Conservation (phyloP, 2,113 vertebrate genomes). For the Montifringilla adamsi region DNA sequence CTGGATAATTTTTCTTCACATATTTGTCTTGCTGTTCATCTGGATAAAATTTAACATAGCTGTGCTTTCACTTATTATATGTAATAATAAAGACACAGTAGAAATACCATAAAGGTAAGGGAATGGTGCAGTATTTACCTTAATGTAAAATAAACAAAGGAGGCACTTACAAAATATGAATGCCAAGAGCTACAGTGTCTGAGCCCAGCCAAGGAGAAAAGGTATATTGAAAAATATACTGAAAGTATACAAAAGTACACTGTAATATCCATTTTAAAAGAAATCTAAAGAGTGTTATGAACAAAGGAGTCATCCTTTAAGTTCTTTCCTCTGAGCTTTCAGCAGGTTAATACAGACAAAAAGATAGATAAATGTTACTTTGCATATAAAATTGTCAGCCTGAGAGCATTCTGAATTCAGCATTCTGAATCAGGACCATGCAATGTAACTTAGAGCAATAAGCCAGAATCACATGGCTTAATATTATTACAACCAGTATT, state of each 20-base stretch:
- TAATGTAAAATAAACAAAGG: constrained; percentile 42
- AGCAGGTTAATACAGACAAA: neutral
- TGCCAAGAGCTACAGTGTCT: constrained; percentile 26
- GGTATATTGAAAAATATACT: neutral
- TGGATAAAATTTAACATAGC: constrained; percentile 7
- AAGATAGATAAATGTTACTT: neutral
- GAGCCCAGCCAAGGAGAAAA: neutral
- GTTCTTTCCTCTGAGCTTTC: neutral
- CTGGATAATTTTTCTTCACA: neutral
- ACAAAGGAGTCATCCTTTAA: neutral
- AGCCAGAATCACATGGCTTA: neutral
- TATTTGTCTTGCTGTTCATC: neutral
- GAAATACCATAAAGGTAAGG: neutral
- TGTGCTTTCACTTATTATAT: neutral
- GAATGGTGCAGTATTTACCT: neutral
- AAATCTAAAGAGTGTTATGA: neutral
- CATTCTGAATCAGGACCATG: neutral
- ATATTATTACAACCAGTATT: neutral
- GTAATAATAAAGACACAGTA: neutral
- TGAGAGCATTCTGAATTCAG: neutral
- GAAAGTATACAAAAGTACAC: neutral
- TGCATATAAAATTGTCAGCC: neutral
- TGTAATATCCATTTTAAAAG: neutral
- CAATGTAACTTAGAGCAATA: neutral
- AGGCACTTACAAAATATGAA: neutral